Evolutionary conservation across 2,113 vertebrate genomes (phyloP), one percentile per base, ranked within the genome.

Genomic region (Numenius arquata): DNA sequence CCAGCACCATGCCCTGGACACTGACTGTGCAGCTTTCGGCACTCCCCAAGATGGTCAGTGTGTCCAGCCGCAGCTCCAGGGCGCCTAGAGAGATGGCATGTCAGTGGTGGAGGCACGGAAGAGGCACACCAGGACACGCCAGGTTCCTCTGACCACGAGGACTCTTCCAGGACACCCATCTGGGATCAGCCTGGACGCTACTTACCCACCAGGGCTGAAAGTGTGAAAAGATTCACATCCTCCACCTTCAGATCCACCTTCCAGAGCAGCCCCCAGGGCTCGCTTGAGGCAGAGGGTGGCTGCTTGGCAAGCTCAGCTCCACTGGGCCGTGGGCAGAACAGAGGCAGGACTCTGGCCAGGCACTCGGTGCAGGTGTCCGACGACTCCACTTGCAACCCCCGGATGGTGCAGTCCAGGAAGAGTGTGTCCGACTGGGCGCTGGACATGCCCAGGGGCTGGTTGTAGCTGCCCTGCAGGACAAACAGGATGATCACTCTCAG

Each of bases 291-390:
- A 71, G 95, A 85, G 5, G 80, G 41, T 0, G 6, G 59, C 36
- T 97, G 83, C 76, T 85, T 81, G 41, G 87, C 67, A n/a, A 89
- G 21, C 23, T 86, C 91, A 90, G 96, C 62, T 73, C 82, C 61
- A 1, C n/a, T 61, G 40, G 89, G 80, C 23, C 18, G 94, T 1
- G 88, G 90, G 76, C 89, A 96, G 77, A 99, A 95, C 50, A 99
- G 94, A 26, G 98, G 98, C 75, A 99, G 96, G 63, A 99, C 95
- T 58, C 99, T 98, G 94, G 99, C 99, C 63, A 99, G 98, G 96
- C 99, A 99, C 70, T 99, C 97, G 15, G 98, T 97, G 88, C 99
- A 99, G 41, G 99, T 99, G 61, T 99, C 99, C 1, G 99, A 99
- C 0, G 98, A 97, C 97, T 99, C 99, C 96, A 99, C 95, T 92